These are phyloP conservation scores for cat (Felis catus) DNA, from an alignment of 2,113 vertebrate species.

Conservation along the genomic window DNA sequence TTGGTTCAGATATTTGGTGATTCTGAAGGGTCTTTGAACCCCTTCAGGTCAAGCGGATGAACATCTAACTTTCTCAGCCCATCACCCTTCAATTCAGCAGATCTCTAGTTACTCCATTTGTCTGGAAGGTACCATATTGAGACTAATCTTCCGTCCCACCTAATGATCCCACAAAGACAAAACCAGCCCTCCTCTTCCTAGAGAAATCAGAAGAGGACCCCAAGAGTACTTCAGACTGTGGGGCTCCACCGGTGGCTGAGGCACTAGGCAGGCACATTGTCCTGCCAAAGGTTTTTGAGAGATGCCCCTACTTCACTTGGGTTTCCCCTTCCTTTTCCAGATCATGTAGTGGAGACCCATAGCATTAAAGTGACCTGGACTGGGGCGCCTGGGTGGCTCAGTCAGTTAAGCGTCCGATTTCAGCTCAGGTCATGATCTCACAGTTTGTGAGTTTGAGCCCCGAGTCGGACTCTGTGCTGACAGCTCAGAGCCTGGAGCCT, in stretches of 20 bases:
- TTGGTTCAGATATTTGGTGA: background rate
- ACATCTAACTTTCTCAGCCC: background rate
- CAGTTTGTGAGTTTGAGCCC: too few relatives aligned
- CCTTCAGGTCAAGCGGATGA: background rate
- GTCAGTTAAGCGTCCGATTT: too few relatives aligned
- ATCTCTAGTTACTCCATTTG: background rate
- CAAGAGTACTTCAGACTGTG: background rate
- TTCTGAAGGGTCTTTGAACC: background rate
- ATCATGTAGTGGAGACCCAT: background rate
- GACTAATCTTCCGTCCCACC: background rate
- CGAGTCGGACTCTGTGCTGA: too few relatives aligned
- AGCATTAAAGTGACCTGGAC: background rate
- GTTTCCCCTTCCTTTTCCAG: background rate
- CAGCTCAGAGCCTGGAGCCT: too few relatives aligned
- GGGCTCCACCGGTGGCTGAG: background rate
- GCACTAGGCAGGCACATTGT: fast-evolving
- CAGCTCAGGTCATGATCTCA: too few relatives aligned
- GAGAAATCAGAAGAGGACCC: background rate
- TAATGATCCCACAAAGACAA: background rate
- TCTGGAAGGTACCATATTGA: background rate
- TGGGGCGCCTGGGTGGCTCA: too few relatives aligned
- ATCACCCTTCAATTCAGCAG: background rate
- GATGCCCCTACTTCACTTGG: background rate
- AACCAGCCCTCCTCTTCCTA: background rate
- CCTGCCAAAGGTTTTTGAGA: background rate